Evolutionary conservation across 2,797 vertebrate genomes (phyloP).

Genomic region (Naso thynnoides): DNA sequence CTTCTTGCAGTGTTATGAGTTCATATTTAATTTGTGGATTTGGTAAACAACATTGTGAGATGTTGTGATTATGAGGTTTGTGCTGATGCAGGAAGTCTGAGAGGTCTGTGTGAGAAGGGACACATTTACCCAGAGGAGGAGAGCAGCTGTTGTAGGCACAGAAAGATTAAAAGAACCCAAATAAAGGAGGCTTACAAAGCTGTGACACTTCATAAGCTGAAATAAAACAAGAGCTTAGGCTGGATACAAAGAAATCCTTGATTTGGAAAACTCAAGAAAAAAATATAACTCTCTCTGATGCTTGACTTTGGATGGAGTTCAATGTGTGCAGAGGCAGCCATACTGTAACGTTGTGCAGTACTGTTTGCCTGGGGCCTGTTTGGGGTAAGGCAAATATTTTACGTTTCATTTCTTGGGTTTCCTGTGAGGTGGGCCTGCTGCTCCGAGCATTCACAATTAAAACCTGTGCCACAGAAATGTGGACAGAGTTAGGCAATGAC

Average conservation of each 20-base stretch:
- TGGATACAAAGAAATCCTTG: slow-evolving; percentile 37
- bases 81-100: slow-evolving; percentile 57
- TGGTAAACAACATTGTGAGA: slow-evolving; percentile 72
- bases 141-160: slow-evolving; percentile 48
- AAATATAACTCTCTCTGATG: background rate
- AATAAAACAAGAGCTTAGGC: slow-evolving; percentile 22
- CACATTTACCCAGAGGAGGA: slow-evolving; percentile 44
- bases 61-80: slow-evolving; percentile 77
- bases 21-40: slow-evolving; percentile 76
- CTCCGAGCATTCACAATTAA: slow-evolving; percentile 65
- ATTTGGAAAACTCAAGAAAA: slow-evolving; percentile 23
- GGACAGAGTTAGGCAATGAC: slow-evolving; percentile 56
- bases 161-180: slow-evolving; percentile 27
- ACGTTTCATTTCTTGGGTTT: slow-evolving; percentile 73
- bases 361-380: slow-evolving; percentile 64
- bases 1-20: slow-evolving; percentile 57
- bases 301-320: slow-evolving; percentile 52
- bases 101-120: slow-evolving; percentile 50
- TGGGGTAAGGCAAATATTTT: slow-evolving; percentile 67
- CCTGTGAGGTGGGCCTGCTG: slow-evolving; percentile 69
- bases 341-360: slow-evolving; percentile 7
- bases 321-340: slow-evolving; percentile 24
- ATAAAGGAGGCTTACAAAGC: background rate
- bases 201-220: background rate
- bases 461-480: slow-evolving; percentile 67